Evolutionary conservation across 2,888 invertebrate genomes (phyloP).

Genomic region (Hirtodrosophila histrioides): DNA sequence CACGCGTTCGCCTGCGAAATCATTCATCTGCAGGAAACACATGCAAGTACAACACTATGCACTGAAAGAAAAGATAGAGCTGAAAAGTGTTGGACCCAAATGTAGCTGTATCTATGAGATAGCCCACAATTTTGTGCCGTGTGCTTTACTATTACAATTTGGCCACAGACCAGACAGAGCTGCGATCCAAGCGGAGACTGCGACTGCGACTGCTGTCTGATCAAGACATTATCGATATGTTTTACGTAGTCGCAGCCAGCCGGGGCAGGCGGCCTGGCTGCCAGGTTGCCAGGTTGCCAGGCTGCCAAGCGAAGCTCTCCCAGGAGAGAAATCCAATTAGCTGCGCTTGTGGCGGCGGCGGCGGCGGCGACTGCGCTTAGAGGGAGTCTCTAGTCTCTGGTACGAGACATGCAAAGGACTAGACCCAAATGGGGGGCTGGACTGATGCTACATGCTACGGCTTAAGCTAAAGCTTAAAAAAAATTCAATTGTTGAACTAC

Average conservation of each 20-base stretch:
- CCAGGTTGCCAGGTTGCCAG: constrained; percentile 3
- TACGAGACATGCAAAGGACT: constrained; percentile 76
- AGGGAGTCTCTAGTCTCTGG: constrained; percentile 42
- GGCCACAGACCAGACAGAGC: constrained; percentile 40
- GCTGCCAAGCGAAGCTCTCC: constrained; percentile 61
- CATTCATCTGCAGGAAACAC: constrained; percentile 77
- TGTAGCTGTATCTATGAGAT: neutral
- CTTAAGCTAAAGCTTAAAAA: constrained; percentile 48
- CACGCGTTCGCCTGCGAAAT: constrained; percentile 81
- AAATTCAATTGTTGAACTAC: constrained; percentile 78
- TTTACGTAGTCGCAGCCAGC: constrained; percentile 67
- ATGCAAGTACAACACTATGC: constrained; percentile 67
- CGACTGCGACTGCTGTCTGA: constrained; percentile 68
- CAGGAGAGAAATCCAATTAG: constrained; percentile 83
- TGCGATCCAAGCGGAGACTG: constrained; percentile 13
- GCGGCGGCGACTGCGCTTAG: constrained; percentile 61
- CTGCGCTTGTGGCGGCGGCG: constrained; percentile 76
- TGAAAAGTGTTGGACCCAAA: constrained; percentile 5
- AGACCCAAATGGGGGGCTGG: constrained; percentile 58
- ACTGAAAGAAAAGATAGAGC: constrained; percentile 44
- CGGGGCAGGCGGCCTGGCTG: constrained; percentile 8
- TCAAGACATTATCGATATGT: constrained; percentile 83
- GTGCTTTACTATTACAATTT: constrained; percentile 83
- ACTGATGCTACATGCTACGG: constrained; percentile 54
- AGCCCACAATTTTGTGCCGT: constrained; percentile 48